phyloP scores from a whole-genome alignment of 1,140 invertebrate species.

The Pseudomyrmex sp. region DNA sequence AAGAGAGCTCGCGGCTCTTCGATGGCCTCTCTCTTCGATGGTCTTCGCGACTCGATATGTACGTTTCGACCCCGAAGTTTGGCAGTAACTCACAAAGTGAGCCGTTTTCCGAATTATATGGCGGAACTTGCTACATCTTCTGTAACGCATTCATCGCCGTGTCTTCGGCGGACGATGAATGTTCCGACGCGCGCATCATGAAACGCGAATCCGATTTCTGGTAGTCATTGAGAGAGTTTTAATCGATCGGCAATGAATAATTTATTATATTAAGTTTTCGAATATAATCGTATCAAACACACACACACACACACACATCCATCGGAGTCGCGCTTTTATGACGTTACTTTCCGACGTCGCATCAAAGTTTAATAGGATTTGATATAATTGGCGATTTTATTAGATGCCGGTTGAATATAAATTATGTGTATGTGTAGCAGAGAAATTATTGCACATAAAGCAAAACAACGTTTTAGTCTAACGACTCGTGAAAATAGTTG shows the following conservation, averaged over 20 bases:
- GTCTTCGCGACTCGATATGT: constrained; percentile 33
- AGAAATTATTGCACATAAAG: background rate
- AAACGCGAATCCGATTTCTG: no score
- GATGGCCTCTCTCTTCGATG: constrained; percentile 31
- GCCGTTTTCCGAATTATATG: constrained; percentile 44
- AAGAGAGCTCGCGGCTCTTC: background rate
- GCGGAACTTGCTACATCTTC: constrained; percentile 12
- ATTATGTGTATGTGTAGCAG: constrained; percentile 15
- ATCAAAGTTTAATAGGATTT: constrained; percentile 52
- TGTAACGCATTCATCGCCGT: constrained; percentile 36
- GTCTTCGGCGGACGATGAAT: constrained; percentile 43
- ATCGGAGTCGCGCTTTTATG: background rate
- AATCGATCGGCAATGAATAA: background rate
- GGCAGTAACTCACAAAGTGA: constrained; percentile 28
- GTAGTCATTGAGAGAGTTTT: background rate
- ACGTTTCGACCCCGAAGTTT: constrained; percentile 27
- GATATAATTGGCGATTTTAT: constrained; percentile 52
- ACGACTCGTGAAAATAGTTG: constrained; percentile 11
- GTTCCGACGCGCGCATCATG: background rate
- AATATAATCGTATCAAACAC: no score
- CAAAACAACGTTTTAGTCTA: constrained; percentile 30
- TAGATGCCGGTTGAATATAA: constrained; percentile 47
- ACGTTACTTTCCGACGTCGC: background rate
- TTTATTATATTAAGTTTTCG: background rate
- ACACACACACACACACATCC: no score